phyloP scores from a whole-genome alignment of 2,888 invertebrate genomes.

The Germaria angustata region DNA sequence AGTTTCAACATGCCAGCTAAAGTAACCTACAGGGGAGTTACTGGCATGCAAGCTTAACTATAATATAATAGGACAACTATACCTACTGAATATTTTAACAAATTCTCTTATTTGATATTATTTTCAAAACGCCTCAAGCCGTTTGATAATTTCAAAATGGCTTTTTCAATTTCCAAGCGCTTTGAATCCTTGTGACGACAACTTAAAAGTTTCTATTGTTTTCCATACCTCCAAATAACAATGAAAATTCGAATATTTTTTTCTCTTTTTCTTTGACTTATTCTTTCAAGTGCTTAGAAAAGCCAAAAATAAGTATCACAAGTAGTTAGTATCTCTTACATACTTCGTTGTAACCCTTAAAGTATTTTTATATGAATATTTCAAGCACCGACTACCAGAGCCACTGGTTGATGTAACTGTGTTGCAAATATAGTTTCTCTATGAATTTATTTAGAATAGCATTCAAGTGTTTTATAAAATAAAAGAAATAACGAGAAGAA shows the following conservation, averaged over 20 bases:
- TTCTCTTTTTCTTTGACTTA: neutral
- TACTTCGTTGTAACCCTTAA: conserved; percentile 24
- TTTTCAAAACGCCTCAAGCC: neutral
- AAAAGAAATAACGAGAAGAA: neutral
- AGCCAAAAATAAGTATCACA: conserved; percentile 47
- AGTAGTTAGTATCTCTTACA: conserved; percentile 26
- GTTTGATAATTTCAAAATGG: neutral
- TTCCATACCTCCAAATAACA: neutral
- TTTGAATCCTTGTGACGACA: too few species aligned
- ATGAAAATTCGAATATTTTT: neutral
- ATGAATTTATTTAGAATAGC: conserved; percentile 38
- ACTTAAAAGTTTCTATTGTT: neutral
- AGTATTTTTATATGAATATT: conserved; percentile 39
- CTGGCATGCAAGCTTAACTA: too few species aligned
- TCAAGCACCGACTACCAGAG: conserved; percentile 2
- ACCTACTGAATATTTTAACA: too few species aligned
- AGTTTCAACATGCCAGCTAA: too few species aligned
- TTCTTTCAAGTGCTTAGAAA: conserved; percentile 24
- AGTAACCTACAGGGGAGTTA: too few species aligned
- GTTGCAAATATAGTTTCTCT: conserved; percentile 17
- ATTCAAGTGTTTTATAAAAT: conserved; percentile 46
- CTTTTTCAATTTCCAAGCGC: too few species aligned
- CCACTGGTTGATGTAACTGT: neutral
- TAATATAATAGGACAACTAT: too few species aligned
- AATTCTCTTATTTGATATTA: too few species aligned